Evolutionary conservation across 2,797 vertebrate species (phyloP).

Genomic region (Sarcophilus harrisii): DNA sequence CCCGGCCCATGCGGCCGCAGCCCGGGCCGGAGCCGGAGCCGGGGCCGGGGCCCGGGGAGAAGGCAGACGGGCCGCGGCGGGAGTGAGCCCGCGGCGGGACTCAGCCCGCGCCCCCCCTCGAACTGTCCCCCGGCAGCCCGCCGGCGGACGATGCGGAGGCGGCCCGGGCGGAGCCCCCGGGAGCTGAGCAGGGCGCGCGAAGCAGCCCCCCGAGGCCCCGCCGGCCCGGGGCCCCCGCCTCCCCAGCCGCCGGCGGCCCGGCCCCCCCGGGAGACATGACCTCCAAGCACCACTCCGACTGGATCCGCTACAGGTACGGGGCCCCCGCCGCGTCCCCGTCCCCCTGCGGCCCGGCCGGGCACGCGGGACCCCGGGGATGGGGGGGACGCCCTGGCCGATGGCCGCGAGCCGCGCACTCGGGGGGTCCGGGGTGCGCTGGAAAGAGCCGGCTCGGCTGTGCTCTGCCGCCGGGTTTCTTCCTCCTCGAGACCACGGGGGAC

Average conservation of each 20-base stretch:
- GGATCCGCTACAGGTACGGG: slow-evolving; percentile 98
- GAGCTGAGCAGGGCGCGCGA: slow-evolving; percentile 62
- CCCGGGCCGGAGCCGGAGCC: background rate
- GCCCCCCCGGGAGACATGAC: slow-evolving; percentile 89
- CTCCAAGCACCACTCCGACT: slow-evolving; percentile 97
- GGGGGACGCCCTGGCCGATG: background rate
- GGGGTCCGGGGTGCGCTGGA: background rate
- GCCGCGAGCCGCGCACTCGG: background rate
- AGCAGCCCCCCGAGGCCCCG: slow-evolving; percentile 75
- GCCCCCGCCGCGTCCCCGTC: background rate
- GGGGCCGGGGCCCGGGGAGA: slow-evolving; percentile 14
- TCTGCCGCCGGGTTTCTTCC: background rate
- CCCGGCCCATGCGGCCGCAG: background rate
- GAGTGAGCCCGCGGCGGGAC: background rate
- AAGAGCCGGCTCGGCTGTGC: background rate
- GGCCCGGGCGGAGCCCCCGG: slow-evolving; percentile 70
- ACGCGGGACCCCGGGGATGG: background rate
- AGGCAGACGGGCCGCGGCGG: background rate
- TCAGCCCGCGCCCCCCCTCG: background rate
- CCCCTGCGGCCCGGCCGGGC: background rate
- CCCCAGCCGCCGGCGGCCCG: slow-evolving; percentile 71
- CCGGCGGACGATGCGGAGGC: slow-evolving; percentile 66
- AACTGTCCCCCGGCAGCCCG: background rate
- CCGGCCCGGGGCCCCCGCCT: slow-evolving; percentile 65
- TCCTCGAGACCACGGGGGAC: background rate